Evolutionary conservation across 2,113 vertebrate genomes (phyloP), one percentile per base, ranked within the genome.

Genomic region (Megatriorchis doriae): DNA sequence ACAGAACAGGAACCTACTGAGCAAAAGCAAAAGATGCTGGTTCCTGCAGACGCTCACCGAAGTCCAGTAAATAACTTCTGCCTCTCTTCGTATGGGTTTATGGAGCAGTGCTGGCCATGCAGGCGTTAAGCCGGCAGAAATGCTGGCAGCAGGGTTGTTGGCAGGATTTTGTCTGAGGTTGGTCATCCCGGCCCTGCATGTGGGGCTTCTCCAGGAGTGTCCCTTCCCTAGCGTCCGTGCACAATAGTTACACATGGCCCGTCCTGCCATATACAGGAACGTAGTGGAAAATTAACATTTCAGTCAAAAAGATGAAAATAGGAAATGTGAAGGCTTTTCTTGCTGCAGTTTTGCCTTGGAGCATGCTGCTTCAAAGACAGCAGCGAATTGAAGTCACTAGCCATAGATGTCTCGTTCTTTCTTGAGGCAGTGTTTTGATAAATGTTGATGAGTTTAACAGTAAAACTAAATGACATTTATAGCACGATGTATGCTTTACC

Each of bases 381-480:
- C 88, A 52, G 90, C 45, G 85, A 90, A 56, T 67, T 79, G 91
- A 66, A 95, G 96, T 87, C 96, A 26, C 82, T 86, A 47, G 75
- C 94, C 92, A 55, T 86, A 95, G 96, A 97, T 96, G 91, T 94
- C 97, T 96, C 86, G 1, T 92, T 96, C 96, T 97, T 94, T 97
- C 98, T 98, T 1, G 56, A 96, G 98, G 98, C 98, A 29, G 73
- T 97, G 96, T 98, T 98, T 98, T 98, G 98, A 98, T 98, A 98
- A 98, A 98, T 95, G 98, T 90, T 98, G 98, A 98, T 98, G 98
- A 98, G 98, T 98, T 98, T 98, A 97, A 98, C 97, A 97, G 98
- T 98, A 98, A 98, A 98, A 97, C 96, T 97, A 98, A 98, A 97
- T 97, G 98, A 96, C 98, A 91, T 98, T 98, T 98, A 96, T 97